Conservation (phyloP, 2,888 invertebrate species). For the Drosophila pegasa region DNA sequence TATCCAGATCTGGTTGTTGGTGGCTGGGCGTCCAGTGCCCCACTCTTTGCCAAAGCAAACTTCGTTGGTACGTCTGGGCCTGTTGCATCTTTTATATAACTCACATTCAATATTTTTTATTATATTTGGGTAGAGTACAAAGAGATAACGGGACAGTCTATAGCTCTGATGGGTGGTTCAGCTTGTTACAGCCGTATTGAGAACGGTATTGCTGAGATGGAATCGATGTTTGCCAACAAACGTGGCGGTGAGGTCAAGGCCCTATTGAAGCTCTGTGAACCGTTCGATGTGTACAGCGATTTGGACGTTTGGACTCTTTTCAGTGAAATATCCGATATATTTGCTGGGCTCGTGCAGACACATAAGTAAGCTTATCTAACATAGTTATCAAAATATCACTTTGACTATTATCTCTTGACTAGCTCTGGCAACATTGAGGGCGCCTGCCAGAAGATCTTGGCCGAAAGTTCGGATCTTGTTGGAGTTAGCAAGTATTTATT, state of each 20-base stretch:
- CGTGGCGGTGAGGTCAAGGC: slow-evolving; percentile 74
- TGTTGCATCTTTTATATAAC: no score
- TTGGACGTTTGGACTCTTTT: slow-evolving; percentile 82
- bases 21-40: slow-evolving; percentile 88
- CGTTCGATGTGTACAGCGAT: slow-evolving; percentile 78
- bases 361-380: slow-evolving; percentile 70
- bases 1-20: slow-evolving; percentile 88
- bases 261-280: slow-evolving; percentile 80
- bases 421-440: slow-evolving; percentile 77
- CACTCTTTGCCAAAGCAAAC: slow-evolving; percentile 88
- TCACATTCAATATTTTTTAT: not conserved
- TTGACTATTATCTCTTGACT: not conserved
- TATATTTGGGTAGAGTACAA: slow-evolving; percentile 79
- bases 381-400: not conserved
- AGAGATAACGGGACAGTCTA: slow-evolving; percentile 82
- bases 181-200: slow-evolving; percentile 81
- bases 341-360: slow-evolving; percentile 81
- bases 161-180: slow-evolving; percentile 78
- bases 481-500: slow-evolving; percentile 72
- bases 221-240: slow-evolving; percentile 73
- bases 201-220: slow-evolving; percentile 79
- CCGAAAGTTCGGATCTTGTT: slow-evolving; percentile 70
- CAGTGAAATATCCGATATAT: slow-evolving; percentile 80
- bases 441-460: slow-evolving; percentile 73
- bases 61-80: slow-evolving; percentile 84